Conservation (phyloP, 2,113 vertebrate genomes). For the Panthera tigris region DNA sequence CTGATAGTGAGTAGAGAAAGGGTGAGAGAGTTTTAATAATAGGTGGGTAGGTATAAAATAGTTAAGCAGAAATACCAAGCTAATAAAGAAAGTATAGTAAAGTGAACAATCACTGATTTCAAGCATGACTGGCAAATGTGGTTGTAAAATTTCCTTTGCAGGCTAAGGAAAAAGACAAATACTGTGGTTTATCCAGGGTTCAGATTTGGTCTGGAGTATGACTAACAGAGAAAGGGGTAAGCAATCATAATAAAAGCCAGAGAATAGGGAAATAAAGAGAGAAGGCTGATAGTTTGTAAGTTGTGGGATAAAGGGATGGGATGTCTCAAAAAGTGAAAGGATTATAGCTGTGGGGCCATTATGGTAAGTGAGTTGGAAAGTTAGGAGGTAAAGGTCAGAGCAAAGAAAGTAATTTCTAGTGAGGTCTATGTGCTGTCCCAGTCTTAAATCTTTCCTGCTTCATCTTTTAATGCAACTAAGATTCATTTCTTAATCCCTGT, state of each 20-base stretch:
- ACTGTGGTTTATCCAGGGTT: not conserved
- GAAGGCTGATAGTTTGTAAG: not conserved
- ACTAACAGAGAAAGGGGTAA: not conserved
- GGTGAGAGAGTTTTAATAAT: not conserved
- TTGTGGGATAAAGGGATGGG: not conserved
- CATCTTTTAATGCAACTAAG: not conserved
- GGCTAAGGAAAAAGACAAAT: not conserved
- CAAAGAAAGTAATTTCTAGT: conserved; percentile 13
- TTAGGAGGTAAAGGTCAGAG: not conserved
- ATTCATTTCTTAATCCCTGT: conserved; percentile 11
- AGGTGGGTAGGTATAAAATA: not conserved
- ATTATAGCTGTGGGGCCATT: not conserved
- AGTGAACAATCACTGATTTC: not conserved
- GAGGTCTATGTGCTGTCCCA: not conserved
- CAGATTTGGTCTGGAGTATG: not conserved
- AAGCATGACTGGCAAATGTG: not conserved
- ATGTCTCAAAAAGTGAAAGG: not conserved
- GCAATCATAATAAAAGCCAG: not conserved
- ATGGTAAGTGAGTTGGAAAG: not conserved
- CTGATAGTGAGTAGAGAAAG: not conserved
- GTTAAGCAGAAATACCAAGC: not conserved
- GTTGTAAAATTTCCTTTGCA: not conserved
- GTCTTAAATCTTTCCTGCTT: not conserved
- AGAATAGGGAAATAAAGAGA: not conserved
- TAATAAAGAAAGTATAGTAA: not conserved